These are phyloP conservation scores for Zenarchopterus dispar DNA, from an alignment of 2,797 vertebrate species.

Conservation along the genomic window DNA sequence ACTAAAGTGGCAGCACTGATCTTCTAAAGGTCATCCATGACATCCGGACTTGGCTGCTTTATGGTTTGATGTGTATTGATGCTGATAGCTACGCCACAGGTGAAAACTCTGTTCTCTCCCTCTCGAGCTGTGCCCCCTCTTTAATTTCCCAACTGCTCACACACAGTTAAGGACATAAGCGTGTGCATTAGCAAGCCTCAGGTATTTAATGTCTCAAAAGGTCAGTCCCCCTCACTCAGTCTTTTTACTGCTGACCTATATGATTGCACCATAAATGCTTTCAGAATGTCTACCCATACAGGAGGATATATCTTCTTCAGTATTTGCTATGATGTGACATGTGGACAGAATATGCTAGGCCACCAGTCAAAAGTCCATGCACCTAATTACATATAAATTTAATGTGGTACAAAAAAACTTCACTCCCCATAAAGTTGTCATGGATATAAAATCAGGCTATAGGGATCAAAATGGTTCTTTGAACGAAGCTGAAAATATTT, in stretches of 20 bases:
- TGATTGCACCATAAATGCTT: constrained; percentile 66
- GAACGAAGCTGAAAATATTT: no score
- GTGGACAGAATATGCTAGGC: constrained; percentile 7
- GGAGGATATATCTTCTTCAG: constrained; percentile 4
- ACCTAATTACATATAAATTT: no score
- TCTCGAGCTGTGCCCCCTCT: constrained; percentile 4
- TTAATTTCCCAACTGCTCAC: constrained; percentile 17
- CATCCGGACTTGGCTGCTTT: constrained; percentile 76
- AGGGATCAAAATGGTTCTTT: no score
- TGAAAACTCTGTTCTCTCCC: constrained; percentile 44
- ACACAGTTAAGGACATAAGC: constrained; percentile 23
- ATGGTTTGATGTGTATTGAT: constrained; percentile 75
- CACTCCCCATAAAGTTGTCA: no score
- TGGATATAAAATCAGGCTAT: no score
- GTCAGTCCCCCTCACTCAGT: constrained; percentile 68
- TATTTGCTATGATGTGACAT: constrained; percentile 33
- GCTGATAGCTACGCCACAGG: constrained; percentile 73
- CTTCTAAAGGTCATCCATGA: constrained; percentile 85
- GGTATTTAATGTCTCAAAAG: constrained; percentile 79
- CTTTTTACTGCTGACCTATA: constrained; percentile 66
- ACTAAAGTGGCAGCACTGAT: constrained; percentile 82
- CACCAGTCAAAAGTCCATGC: no score
- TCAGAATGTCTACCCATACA: constrained; percentile 37
- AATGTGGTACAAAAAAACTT: no score
- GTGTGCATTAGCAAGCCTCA: constrained; percentile 52